These are phyloP conservation scores for Melinaea marsaeus DNA, from an alignment of 2,888 invertebrate genomes.

Conservation along the genomic window DNA sequence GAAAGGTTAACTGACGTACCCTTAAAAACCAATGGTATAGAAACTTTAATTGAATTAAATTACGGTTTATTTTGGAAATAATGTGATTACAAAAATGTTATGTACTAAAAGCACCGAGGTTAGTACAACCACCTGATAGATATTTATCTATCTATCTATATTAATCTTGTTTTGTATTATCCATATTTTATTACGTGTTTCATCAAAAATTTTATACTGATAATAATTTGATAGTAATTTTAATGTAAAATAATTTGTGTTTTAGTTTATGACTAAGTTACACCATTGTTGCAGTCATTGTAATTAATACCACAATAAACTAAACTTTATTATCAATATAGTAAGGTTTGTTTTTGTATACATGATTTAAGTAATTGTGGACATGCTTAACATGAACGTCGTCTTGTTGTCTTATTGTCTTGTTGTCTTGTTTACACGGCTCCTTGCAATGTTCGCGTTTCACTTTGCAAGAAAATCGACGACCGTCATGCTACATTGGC, in stretches of 20 bases:
- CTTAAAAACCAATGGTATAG: constrained; percentile 12
- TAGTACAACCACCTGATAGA: too few relatives aligned
- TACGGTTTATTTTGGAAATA: too few relatives aligned
- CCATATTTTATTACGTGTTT: too few relatives aligned
- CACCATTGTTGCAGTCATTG: constrained; percentile 43
- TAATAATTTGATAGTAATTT: too few relatives aligned
- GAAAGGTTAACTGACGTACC: constrained; percentile 68
- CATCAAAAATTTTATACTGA: too few relatives aligned
- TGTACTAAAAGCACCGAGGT: too few relatives aligned
- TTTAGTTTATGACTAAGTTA: constrained; percentile 54
- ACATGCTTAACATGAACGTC: constrained; percentile 42
- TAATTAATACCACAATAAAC: constrained; percentile 18
- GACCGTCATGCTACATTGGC: constrained; percentile 13
- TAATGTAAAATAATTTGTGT: not conserved
- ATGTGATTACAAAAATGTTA: too few relatives aligned
- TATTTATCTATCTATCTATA: too few relatives aligned
- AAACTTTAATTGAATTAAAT: too few relatives aligned
- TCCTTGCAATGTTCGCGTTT: constrained; percentile 39
- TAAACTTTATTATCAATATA: constrained; percentile 12
- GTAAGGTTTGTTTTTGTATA: constrained; percentile 30
- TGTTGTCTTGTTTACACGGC: constrained; percentile 48
- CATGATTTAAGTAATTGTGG: constrained; percentile 33
- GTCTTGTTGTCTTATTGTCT: constrained; percentile 40
- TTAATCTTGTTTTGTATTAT: too few relatives aligned
- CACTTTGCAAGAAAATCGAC: constrained; percentile 26